Evolutionary conservation across 2,797 vertebrate species (phyloP), one percentile per base, ranked within the genome.

Genomic region (Pteronotus mesoamericanus): DNA sequence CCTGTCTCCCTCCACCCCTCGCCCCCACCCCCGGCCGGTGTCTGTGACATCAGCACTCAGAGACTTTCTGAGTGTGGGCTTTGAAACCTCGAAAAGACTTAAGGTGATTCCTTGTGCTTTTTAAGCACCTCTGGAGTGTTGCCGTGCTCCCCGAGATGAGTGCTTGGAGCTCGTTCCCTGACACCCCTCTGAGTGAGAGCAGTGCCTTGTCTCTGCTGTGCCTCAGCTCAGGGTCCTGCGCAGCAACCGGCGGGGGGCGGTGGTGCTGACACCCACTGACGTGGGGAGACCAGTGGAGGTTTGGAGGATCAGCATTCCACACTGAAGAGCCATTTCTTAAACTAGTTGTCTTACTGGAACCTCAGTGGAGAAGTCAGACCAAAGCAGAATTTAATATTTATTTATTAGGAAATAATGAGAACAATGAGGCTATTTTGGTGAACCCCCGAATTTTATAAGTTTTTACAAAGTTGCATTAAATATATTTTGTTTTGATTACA

Each of bases 361-460:
- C 5, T 77, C 42, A n/a, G 29, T 86, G 79, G 11, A n/a, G 84
- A 69, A 75, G 86, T 84, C 11, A 91, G 19, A 92, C 68, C 9
- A 69, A 57, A 93, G 48, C 61, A 79, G 64, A 59, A 64, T 91
- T 69, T 86, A 72, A 48, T 74, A 46, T 9, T 89, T 88, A 42
- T 79, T 86, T 78, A 42, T n/a, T 92, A 86, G 72, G 44, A 80
- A 68, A 21, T 22, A 42, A 68, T 48, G 26, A 46, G 59, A 87
- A 68, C 57, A 88, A 3, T 57, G 64, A 91, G 44, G 32, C 42
- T 83, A 9, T 69, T 86, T n/a, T 14, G 32, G 24, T 34, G 26
- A 48, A 26, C 12, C 29, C 74, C 29, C 57, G 57, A 6, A 55
- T 57, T 48, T 86, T 83, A n/a, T 32, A 78, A 46, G 12, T 79